These are phyloP conservation scores for Podarcis siculus DNA, from an alignment of 2,797 vertebrate species.

Conservation along the genomic window DNA sequence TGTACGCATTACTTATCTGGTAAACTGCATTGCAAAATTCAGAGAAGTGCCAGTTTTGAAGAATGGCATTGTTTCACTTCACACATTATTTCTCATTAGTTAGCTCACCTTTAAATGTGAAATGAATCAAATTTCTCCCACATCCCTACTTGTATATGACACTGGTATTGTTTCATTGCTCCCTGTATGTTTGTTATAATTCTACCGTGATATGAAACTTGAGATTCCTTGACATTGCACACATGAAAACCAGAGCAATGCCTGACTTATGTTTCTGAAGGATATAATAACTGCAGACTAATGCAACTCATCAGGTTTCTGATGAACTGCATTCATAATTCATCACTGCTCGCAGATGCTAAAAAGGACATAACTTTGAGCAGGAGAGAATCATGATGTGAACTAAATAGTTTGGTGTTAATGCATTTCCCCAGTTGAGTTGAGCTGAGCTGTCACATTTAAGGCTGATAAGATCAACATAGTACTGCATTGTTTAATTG, in stretches of 20 bases:
- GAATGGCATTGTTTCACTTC: too few relatives aligned
- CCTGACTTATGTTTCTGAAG: conserved; percentile 65
- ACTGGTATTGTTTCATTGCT: conserved; percentile 38
- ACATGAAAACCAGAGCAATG: conserved; percentile 48
- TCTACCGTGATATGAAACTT: conserved; percentile 64
- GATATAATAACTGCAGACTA: conserved; percentile 65
- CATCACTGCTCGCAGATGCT: conserved; percentile 69
- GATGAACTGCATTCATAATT: conserved; percentile 81
- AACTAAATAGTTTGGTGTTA: background rate
- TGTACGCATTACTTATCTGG: too few relatives aligned
- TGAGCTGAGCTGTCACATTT: conserved; percentile 54
- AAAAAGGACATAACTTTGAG: conserved; percentile 56
- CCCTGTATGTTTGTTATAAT: conserved; percentile 47
- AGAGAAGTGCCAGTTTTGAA: too few relatives aligned
- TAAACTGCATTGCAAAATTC: too few relatives aligned
- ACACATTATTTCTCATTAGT: too few relatives aligned
- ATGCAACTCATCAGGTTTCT: conserved; percentile 80
- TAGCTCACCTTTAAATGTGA: too few relatives aligned
- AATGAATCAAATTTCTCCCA: too few relatives aligned
- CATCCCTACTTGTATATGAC: background rate
- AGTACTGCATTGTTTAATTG: too few relatives aligned
- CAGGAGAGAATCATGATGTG: conserved; percentile 26
- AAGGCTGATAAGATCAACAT: conserved; percentile 27
- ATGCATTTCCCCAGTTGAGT: background rate
- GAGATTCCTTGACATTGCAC: conserved; percentile 39